Conservation (phyloP, 2,113 vertebrate genomes). For the Meles meles region DNA sequence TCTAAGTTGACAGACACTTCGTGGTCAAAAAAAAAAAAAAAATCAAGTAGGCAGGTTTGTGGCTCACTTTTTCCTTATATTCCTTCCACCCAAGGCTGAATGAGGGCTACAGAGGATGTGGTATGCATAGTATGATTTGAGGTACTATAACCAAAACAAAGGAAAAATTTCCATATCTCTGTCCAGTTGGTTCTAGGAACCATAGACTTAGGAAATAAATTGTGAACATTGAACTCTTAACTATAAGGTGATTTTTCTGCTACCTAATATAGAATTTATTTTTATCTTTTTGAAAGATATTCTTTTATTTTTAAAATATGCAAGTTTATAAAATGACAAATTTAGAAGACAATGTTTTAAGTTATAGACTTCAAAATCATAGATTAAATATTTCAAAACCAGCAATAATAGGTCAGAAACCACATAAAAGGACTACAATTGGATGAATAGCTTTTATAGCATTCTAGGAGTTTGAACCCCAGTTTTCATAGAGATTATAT, state of each 20-base stretch:
- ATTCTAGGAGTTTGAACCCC: background rate
- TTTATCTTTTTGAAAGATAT: background rate
- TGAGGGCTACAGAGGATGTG: background rate
- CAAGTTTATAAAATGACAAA: background rate
- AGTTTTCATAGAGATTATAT: background rate
- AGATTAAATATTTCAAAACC: background rate
- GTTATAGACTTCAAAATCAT: background rate
- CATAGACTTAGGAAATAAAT: background rate
- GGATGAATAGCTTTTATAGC: background rate
- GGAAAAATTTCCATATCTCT: background rate
- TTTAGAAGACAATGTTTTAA: background rate
- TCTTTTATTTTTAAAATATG: background rate
- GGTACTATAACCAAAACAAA: background rate
- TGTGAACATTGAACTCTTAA: background rate
- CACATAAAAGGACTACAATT: background rate
- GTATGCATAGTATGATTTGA: background rate
- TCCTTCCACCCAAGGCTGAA: background rate
- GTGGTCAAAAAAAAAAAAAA: background rate
- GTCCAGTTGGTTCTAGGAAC: background rate
- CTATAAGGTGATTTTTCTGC: background rate
- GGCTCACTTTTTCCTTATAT: background rate
- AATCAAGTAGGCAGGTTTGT: background rate
- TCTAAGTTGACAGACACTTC: background rate
- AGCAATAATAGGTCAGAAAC: background rate
- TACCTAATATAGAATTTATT: background rate